Conservation (phyloP, 2,797 vertebrate genomes). For the Mallotus villosus region DNA sequence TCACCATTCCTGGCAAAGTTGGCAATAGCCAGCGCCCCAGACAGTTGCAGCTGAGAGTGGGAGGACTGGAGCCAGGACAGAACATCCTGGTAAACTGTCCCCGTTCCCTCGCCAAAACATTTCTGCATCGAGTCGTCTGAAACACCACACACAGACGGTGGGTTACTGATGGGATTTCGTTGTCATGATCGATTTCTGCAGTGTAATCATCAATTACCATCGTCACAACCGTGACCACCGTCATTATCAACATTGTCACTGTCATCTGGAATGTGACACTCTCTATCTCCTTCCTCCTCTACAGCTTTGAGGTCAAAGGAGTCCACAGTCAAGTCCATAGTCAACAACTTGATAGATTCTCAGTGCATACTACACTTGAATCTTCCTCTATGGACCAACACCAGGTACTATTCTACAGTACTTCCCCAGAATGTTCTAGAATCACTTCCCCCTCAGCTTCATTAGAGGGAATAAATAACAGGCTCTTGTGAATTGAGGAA, state of each 20-base stretch:
- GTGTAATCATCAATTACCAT: not conserved
- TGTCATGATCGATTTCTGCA: too few species aligned
- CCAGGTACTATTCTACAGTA: too few species aligned
- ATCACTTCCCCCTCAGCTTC: too few species aligned
- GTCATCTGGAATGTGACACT: not conserved
- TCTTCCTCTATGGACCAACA: too few species aligned
- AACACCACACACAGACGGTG: conserved; percentile 2
- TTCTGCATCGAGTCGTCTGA: conserved; percentile 79
- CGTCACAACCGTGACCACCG: not conserved
- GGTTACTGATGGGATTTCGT: too few species aligned
- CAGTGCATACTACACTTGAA: too few species aligned
- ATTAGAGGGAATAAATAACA: too few species aligned
- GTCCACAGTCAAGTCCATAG: too few species aligned
- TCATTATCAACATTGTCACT: not conserved
- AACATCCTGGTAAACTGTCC: conserved; percentile 71
- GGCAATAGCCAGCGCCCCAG: conserved; percentile 66
- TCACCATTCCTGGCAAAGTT: conserved; percentile 79
- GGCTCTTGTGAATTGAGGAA: not conserved
- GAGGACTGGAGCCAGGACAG: conserved; percentile 74
- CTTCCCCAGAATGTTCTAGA: too few species aligned
- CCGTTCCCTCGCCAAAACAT: conserved; percentile 73
- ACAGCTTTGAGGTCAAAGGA: too few species aligned
- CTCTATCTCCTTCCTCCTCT: too few species aligned
- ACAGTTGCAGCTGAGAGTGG: conserved; percentile 77
- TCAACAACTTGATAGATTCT: too few species aligned